Evolutionary conservation across 2,797 vertebrate species (phyloP).

Genomic region (Epinephelus malabaricus): DNA sequence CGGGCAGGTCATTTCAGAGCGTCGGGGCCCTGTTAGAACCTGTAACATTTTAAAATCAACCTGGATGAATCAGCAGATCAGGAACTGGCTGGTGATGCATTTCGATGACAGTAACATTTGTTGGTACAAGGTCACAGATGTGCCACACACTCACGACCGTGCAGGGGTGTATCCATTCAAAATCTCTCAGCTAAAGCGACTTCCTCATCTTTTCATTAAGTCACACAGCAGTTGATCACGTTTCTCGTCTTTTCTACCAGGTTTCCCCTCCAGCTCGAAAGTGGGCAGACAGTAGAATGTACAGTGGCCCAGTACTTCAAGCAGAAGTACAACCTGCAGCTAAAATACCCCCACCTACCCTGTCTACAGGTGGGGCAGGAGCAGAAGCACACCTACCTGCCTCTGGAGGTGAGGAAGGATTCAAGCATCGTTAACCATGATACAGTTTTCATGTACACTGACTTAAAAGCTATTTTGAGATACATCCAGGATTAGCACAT

Average conservation of each 20-base stretch:
- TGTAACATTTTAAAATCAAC: not conserved
- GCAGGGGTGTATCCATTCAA: not conserved
- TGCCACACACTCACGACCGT: not conserved
- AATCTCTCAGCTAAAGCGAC: not conserved
- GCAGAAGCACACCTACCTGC: slow-evolving; percentile 99
- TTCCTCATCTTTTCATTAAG: not conserved
- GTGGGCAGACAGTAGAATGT: slow-evolving; percentile 98
- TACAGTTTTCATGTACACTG: not conserved
- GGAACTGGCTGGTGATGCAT: not conserved
- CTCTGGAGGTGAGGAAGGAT: slow-evolving; percentile 92
- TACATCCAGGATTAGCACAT: not conserved
- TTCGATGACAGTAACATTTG: not conserved
- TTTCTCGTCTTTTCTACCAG: slow-evolving; percentile 74
- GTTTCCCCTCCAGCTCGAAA: slow-evolving; percentile 98
- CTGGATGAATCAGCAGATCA: slow-evolving; percentile 1
- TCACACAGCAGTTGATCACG: not conserved
- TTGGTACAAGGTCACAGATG: not conserved
- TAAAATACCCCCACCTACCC: slow-evolving; percentile 98
- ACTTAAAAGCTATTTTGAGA: not conserved
- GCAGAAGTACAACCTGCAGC: slow-evolving; percentile 99
- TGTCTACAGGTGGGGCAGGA: slow-evolving; percentile 99
- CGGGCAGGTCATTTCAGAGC: too few relatives aligned
- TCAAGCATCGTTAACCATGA: not conserved
- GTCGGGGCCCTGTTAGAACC: too few relatives aligned
- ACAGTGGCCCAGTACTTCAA: slow-evolving; percentile 99